phyloP scores from a whole-genome alignment of 2,888 invertebrate genomes.

The Tipula helvola region DNA sequence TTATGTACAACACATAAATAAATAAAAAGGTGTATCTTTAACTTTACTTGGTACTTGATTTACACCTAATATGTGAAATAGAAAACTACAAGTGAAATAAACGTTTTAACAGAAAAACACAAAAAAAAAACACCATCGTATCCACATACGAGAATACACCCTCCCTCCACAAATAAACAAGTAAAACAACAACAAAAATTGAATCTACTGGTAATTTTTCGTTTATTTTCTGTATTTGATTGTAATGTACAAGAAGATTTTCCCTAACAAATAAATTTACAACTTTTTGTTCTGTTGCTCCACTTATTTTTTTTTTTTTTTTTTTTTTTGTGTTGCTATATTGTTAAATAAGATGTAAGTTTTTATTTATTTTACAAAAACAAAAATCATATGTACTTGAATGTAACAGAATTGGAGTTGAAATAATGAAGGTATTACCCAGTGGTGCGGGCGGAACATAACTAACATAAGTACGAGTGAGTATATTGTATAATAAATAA shows the following conservation, averaged over 20 bases:
- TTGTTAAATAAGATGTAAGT: not conserved
- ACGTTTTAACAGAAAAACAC: constrained; percentile 5
- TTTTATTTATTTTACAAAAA: not conserved
- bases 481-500: not conserved
- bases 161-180: not conserved
- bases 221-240: not conserved
- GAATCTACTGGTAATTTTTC: not conserved
- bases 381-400: not conserved
- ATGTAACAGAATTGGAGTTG: not conserved
- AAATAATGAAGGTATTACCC: not conserved
- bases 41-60: constrained; percentile 15
- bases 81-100: constrained; percentile 9
- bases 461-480: not conserved
- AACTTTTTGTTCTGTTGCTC: not conserved
- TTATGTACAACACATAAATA: not conserved
- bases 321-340: not conserved
- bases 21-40: constrained; percentile 6
- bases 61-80: constrained; percentile 15
- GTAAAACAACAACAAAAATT: not conserved
- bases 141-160: not conserved
- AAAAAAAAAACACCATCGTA: not conserved
- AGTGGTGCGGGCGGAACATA: not conserved
- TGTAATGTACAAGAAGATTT: not conserved
- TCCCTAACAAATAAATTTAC: not conserved
- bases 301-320: not conserved